Evolutionary conservation across 2,888 invertebrate species (phyloP), one percentile per base, ranked within the genome.

Genomic region (Hypena proboscidalis): DNA sequence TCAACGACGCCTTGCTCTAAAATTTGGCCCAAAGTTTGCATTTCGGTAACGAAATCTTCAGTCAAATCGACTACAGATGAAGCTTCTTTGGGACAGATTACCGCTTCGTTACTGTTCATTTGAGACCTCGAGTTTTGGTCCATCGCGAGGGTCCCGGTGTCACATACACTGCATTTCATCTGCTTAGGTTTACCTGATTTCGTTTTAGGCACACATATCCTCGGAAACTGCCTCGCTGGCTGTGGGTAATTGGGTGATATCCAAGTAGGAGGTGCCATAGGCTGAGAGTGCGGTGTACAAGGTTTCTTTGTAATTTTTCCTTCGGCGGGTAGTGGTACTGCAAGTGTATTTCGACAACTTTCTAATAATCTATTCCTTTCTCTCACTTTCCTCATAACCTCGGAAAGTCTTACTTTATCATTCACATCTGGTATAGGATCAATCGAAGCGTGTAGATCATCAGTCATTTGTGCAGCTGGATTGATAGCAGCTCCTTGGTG

Each of bases 381-480:
- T 19, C 81, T 67, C 1, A 85, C 78, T 27, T 61, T 64, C 10
- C 38, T 67, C n/a, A 86, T 41, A 19, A 87, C 50, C 39, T 81
- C 73, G 4, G 80, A 72, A 1, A 86, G 64, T 0, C 80, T 43
- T 1, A 79, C 4, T 0, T 52, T 42, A 2, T 66, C 44, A 13
- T 51, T 52, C 1, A 62, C 4, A 2, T 59, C 45, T 1, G 68
- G 67, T 11, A 69, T 0, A 4, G 59, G 38, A 15, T 34, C 47
- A 3, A 27, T 5, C 10, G 26, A 0, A 0, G 27, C n/a, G n/a
- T n/a, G 30, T 13, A 37, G 35, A 10, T 52, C 25, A n/a, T 39
- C 23, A 9, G 23, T 9, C 3, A 29, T 19, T 20, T 32, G 9
- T n/a, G 8, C 15, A 4, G 22, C 6, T 9, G 43, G 17, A 13